Base-by-base conservation (phyloP, 2,797 vertebrate genomes). In the Epinephelus malabaricus region DNA sequence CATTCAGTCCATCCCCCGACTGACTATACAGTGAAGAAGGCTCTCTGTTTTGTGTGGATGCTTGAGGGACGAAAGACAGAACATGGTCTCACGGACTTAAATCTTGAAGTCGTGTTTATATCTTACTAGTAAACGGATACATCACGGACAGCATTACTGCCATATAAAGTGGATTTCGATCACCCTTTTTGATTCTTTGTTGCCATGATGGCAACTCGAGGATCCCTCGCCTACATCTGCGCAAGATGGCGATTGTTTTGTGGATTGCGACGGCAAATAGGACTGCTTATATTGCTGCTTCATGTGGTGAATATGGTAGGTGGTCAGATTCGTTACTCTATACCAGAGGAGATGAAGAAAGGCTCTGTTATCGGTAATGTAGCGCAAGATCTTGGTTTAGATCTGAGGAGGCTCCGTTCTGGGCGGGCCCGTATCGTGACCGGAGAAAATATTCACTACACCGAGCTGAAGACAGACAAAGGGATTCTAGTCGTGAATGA, bases 281-380 rank as follows among this genome's bases (percentile, higher is more conserved):
- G 46, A 23, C 10, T 69, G 23, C 10, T 82, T 10, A 21, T 76
- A 18, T 45, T 18, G 15, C n/a, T 65, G 38, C 60, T 18, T n/a
- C 64, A 4, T 45, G 3, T 76, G 25, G 9, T 17, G 17, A 30
- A 30, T 0, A 0, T 80, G 10, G 58, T 88, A 67, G 85, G 73
- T 19, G 93, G 95, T 71, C 92, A 95, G 27, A 92, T 97, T 70
- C 94, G 95, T 59, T 97, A 97, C 93, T 96, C 96, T 13, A 92
- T 97, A 50, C 95, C 95, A 49, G 97, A 98, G 84, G 97, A 97
- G 76, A 93, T 95, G 92, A 91, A 92, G 66, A 94, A 92, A 84
- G 94, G 93, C 3, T 94, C 92, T 0, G 59, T 93, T 1, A 93
- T 96, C 55, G 95, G 95, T 0, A 91, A 94, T 65, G 86, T 96